Evolutionary conservation across 2,888 invertebrate species (phyloP).

Genomic region (Clanis bilineata): DNA sequence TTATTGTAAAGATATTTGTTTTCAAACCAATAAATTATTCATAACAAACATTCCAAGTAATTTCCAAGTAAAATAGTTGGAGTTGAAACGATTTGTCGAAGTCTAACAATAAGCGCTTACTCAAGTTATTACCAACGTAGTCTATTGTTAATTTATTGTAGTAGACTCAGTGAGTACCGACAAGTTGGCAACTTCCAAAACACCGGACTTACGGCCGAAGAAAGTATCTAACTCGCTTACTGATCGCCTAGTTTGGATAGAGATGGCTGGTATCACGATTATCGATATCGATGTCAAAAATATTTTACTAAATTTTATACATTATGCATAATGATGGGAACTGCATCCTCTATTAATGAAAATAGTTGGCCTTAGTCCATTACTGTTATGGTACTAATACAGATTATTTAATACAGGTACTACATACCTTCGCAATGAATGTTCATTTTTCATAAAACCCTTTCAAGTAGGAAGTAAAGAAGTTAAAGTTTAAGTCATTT

Average conservation of each 20-base stretch:
- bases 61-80: conserved; percentile 10
- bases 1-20: no score
- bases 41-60: background rate
- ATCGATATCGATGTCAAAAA: background rate
- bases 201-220: conserved; percentile 79
- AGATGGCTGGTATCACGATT: background rate
- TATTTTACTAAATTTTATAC: background rate
- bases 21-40: background rate
- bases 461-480: no score
- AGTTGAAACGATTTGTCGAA: background rate
- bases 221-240: conserved; percentile 69
- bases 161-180: conserved; percentile 69
- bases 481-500: no score
- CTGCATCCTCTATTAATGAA: no score
- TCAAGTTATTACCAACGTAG: conserved; percentile 49
- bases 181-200: conserved; percentile 67
- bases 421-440: no score
- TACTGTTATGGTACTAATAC: no score
- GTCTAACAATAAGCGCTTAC: conserved; percentile 42
- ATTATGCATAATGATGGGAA: no score
- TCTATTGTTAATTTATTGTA: conserved; percentile 28
- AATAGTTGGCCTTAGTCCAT: no score
- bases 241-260: conserved; percentile 39
- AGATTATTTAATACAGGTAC: no score
- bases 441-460: no score